These are phyloP conservation scores for Amniataba percoides DNA, from an alignment of 2,797 vertebrate genomes.

Conservation along the genomic window DNA sequence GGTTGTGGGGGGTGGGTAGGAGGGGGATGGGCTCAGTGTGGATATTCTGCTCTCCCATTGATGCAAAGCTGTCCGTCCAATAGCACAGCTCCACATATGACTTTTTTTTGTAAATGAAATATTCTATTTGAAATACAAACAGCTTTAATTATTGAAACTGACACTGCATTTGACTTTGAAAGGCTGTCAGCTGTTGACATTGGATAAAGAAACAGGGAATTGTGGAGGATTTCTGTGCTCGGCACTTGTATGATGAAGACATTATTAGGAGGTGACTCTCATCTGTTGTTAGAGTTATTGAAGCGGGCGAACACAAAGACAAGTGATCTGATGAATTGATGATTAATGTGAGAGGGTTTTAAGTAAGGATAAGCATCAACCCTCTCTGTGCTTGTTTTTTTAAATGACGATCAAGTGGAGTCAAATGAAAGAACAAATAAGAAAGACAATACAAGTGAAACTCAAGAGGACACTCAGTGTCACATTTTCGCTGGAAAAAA, in stretches of 20 bases:
- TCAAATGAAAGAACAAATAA: conserved; percentile 63
- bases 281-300: conserved; percentile 54
- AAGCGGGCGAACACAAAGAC: conserved; percentile 65
- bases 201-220: conserved; percentile 57
- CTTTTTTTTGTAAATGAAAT: conserved; percentile 76
- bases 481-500: conserved; percentile 28
- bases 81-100: conserved; percentile 43
- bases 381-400: conserved; percentile 40
- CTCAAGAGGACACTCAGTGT: conserved; percentile 39
- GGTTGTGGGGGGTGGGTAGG: conserved; percentile 29
- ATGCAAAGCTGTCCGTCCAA: conserved; percentile 67
- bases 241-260: conserved; percentile 55
- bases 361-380: conserved; percentile 44
- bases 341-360: conserved; percentile 61
- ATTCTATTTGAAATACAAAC: conserved; percentile 86
- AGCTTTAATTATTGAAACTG: conserved; percentile 81
- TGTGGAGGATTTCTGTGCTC: conserved; percentile 43
- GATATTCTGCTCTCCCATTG: conserved; percentile 61
- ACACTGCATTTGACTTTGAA: conserved; percentile 70
- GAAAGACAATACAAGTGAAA: conserved; percentile 55
- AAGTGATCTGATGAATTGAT: conserved; percentile 70
- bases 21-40: not conserved
- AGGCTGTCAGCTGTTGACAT: conserved; percentile 68
- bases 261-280: conserved; percentile 68
- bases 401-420: conserved; percentile 58